A percentile compares a stretch with the other conserved stretches of the same genome.
These are phyloP conservation scores for Choloepus hoffmanni DNA, from an alignment of 2,113 vertebrate genomes.

Conservation along the genomic window DNA sequence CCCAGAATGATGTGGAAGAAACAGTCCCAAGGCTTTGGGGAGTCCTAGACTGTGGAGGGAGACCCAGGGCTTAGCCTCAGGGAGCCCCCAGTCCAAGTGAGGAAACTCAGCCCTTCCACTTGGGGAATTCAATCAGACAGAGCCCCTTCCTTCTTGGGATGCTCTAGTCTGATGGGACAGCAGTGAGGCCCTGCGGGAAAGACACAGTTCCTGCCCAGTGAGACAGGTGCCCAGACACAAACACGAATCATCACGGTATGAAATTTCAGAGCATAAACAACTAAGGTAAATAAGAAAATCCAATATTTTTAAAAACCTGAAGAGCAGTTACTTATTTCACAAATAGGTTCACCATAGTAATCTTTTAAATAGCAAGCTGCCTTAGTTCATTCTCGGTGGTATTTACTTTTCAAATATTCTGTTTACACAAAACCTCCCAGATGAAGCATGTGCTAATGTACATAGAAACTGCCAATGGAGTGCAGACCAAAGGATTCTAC, in stretches of 20 bases:
- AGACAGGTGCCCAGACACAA: neutral
- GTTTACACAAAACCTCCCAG: neutral
- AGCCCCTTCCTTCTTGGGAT: neutral
- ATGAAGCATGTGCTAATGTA: neutral
- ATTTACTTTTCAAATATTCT: slow-evolving; percentile 24
- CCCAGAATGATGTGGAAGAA: neutral
- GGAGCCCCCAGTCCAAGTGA: neutral
- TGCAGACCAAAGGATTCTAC: neutral
- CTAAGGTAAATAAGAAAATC: neutral
- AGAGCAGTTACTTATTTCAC: neutral
- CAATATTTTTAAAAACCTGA: neutral
- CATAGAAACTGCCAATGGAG: neutral
- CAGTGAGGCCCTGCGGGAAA: neutral
- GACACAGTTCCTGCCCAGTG: neutral
- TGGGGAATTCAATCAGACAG: accelerated
- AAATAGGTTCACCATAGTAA: neutral
- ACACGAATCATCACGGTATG: neutral
- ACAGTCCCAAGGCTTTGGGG: neutral
- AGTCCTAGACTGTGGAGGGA: neutral
- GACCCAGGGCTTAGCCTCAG: neutral
- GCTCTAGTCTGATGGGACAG: neutral
- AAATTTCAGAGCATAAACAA: neutral
- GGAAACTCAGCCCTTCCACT: neutral
- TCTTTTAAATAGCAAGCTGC: neutral
- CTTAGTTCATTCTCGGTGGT: neutral